Conservation (phyloP, 2,888 invertebrate genomes). For the Pachycephus smyrnensis region DNA sequence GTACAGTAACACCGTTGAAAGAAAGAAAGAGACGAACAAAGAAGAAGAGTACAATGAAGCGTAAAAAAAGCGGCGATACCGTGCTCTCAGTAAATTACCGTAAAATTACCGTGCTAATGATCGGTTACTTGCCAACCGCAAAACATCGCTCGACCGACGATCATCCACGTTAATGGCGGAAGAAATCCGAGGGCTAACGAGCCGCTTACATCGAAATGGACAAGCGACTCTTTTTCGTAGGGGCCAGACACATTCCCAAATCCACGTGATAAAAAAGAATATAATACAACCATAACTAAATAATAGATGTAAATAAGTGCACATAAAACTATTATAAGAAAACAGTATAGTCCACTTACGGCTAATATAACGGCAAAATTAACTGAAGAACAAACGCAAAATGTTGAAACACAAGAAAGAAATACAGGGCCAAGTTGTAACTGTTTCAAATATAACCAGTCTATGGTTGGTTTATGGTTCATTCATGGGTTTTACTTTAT, state of each 20-base stretch:
- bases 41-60: not conserved
- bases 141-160: not conserved
- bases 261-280: not conserved
- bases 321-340: not conserved
- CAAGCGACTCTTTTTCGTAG: not conserved
- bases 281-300: not conserved
- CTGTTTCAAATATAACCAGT: not conserved
- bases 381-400: not conserved
- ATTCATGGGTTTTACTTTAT: not conserved
- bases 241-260: not conserved
- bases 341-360: not conserved
- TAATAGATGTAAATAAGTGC: not conserved
- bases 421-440: not conserved
- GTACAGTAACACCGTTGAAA: not conserved
- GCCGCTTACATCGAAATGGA: not conserved
- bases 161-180: not conserved
- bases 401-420: not conserved
- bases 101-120: not conserved
- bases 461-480: not conserved
- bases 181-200: not conserved
- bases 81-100: not conserved
- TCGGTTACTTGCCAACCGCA: not conserved
- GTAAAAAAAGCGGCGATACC: not conserved
- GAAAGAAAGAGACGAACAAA: not conserved
- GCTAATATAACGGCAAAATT: not conserved